Evolutionary conservation across 2,888 invertebrate genomes (phyloP), one percentile per base, ranked within the genome.

Genomic region (Macrophya alboannulata): DNA sequence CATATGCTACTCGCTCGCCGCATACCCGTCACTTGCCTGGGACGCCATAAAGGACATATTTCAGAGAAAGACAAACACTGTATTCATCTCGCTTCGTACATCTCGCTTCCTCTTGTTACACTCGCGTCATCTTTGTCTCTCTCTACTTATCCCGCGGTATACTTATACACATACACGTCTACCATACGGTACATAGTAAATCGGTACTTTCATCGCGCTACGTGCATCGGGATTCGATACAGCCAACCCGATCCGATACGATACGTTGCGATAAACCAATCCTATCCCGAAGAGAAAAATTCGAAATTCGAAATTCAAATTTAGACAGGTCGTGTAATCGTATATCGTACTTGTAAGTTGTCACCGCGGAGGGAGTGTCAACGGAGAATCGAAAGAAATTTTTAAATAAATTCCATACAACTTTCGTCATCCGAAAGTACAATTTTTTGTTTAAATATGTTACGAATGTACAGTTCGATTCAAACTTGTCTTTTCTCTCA

Each of bases 1-100:
- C 90, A 92, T 90, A 93, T 92, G 92, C 93, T 89, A 90, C 89
- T 90, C 92, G 91, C 90, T 90, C 87, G 85, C 59, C 85, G 59
- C 37, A 55, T 71, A 89, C 88, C 88, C 90, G 91, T 77, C 51
- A 51, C 55, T 77, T 55, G 51, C 77, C 51, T 31, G 77, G 62
- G 81, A 55, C 77, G 77, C 51, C 77, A 51, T 77, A 77, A 77
- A 77, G 77, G 77, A 77, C 77, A 77, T 77, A 77, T 77, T 77
- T 77, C 77, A 77, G 77, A 77, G 77, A 77, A 51, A 51, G 77
- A 77, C 25, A 55, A 45, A 74, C 59, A 12, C n/a, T 21, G 43
- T 65, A 37, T 10, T 43, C 85, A 31, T 31, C 51, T 68, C 25
- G 71, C n/a, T 62, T 74, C 84, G 65, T 76, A 43, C 84, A 65